Evolutionary conservation across 2,113 vertebrate genomes (phyloP).

Genomic region (Scortum barcoo): DNA sequence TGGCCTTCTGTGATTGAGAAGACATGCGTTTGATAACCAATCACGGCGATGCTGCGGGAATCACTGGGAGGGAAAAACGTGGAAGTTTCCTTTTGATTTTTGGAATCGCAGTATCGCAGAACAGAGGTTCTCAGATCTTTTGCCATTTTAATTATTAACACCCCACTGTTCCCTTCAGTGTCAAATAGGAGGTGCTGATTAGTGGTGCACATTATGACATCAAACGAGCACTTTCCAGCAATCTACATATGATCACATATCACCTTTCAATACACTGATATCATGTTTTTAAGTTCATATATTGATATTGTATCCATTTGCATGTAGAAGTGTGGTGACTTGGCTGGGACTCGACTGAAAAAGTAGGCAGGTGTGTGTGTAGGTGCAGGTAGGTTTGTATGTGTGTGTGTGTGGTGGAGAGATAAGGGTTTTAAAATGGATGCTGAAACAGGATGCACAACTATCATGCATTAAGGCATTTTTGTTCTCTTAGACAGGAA

Average conservation of each 20-base stretch:
- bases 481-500: no score
- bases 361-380: no score
- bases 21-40: slow-evolving; percentile 47
- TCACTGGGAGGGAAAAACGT: slow-evolving; percentile 6
- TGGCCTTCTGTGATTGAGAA: slow-evolving; percentile 49
- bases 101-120: slow-evolving; percentile 6
- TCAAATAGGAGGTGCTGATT: slow-evolving; percentile 2
- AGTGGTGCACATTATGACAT: background rate
- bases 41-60: slow-evolving; percentile 23
- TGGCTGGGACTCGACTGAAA: no score
- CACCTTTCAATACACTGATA: background rate
- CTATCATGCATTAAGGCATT: no score
- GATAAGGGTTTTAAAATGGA: no score
- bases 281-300: background rate
- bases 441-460: no score
- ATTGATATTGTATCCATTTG: background rate
- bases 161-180: slow-evolving; percentile 36
- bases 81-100: slow-evolving; percentile 39
- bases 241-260: background rate
- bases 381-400: no score
- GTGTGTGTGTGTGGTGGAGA: no score
- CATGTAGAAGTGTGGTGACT: background rate
- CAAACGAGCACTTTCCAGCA: background rate
- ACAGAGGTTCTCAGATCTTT: slow-evolving; percentile 43
- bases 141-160: slow-evolving; percentile 37